Evolutionary conservation across 2,888 invertebrate species (phyloP), one percentile per base, ranked within the genome.

Genomic region (Phytoseiulus persimilis): DNA sequence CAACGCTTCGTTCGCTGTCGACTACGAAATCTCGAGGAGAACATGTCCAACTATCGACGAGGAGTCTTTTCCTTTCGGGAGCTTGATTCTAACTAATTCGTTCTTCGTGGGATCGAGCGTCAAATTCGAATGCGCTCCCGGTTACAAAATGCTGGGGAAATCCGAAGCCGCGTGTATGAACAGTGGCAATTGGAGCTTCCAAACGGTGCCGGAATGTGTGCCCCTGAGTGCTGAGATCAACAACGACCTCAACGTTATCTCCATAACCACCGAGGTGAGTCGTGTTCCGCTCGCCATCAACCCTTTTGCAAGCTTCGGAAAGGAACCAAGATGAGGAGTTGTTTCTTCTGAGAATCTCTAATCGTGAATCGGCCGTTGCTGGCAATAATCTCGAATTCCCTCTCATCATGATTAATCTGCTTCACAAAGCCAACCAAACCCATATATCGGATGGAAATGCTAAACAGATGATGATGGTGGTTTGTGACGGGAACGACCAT

Each of bases 71-170:
- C 87, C 87, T 32, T 87, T 87, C 87, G 87, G 87, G 23, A 87
- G 39, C 28, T 31, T 87, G n/a, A 87, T 33, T 0, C 33, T 87
- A 28, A 87, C 87, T 1, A 45, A 87, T 87, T n/a, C 39, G 0
- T 87, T 87, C 33, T 87, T 87, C 45, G 45, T 87, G 39, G 87
- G 87, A 45, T 87, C 87, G 45, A 33, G 45, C 23, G 87, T 33
- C 31, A 87, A 87, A 45, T 45, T 87, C 87, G 87, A 87, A 45
- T 87, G 87, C 87, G 87, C 87, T 87, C 87, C 87, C n/a, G 87
- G 87, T 23, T 87, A 87, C 33, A 28, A 33, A 28, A 33, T 87
- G n/a, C 87, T 28, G 28, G 87, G 87, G 32, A 45, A 87, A 39
- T 23, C 87, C 11, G 87, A 33, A 87, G 87, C 87, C 39, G 33